Base-by-base conservation (phyloP, 2,113 vertebrate genomes). In the Paramormyrops kingsleyae region DNA sequence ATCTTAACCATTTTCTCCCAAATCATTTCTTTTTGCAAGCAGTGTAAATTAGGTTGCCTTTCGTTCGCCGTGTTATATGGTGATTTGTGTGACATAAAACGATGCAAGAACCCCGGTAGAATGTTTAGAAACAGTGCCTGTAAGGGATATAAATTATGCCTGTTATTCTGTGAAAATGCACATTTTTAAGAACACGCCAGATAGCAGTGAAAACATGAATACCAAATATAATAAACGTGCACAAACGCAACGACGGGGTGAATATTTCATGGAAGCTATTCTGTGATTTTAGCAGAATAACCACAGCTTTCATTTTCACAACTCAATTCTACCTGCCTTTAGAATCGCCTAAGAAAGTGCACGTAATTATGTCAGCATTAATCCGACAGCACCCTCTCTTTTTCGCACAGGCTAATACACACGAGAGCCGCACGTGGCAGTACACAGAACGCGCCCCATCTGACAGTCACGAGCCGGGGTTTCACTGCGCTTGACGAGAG, bases 121-220 rank as follows among this genome's bases (percentile, higher is more conserved):
- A 19, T 80, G 74, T 80, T 42, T 80, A 19, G 35, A 80, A 80
- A 80, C 35, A 10, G 35, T 27, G 15, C 74, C 74, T 80, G 74
- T 42, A 80, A 80, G 74, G 35, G 74, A 80, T 39, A 80, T 80
- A 80, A 80, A 80, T 80, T 80, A 80, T 80, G 74, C 74, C 74
- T 39, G 74, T 80, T 42, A 80, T 42, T 80, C 74, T 19, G 74
- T 80, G 74, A 42, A 80, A 80, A 80, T 80, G 31, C 74, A 80
- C 35, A 80, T 80, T 42, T 84, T 84, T 46, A 46, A 84, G 19
- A 84, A 84, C 83, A 27, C 3, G 39, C 39, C 21, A 24, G 7
- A 83, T 24, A 47, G 44, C 21, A 17, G 39, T 46, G 83, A 84
- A 84, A 84, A 84, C 83, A 84, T 46, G 44, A 84, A 84, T 47